These are phyloP conservation scores for Takifugu flavidus DNA, from an alignment of 2,113 vertebrate genomes.

Conservation along the genomic window DNA sequence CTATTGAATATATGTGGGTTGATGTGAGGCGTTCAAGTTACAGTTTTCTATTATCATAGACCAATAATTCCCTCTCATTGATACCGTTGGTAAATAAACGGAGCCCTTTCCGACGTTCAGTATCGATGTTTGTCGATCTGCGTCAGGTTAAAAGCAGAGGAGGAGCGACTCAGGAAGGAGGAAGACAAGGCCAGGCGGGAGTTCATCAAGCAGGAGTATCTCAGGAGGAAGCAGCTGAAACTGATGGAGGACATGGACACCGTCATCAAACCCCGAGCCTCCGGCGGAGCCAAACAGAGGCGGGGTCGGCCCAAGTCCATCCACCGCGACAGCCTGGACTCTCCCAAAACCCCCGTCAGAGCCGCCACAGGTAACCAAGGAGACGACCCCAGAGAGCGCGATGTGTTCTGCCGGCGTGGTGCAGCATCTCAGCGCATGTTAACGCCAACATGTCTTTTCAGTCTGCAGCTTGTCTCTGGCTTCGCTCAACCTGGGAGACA, in stretches of 20 bases:
- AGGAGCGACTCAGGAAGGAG: conserved; percentile 92
- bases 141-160: conserved; percentile 89
- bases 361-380: conserved; percentile 87
- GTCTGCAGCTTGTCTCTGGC: conserved; percentile 94
- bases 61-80: too few species aligned
- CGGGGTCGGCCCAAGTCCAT: conserved; percentile 92
- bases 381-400: background rate
- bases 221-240: conserved; percentile 94
- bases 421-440: conserved; percentile 75
- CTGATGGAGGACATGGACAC: conserved; percentile 97
- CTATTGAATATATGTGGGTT: background rate
- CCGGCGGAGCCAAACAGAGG: conserved; percentile 76
- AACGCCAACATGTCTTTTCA: conserved; percentile 86
- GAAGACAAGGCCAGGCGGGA: conserved; percentile 89
- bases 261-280: conserved; percentile 84
- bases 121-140: background rate
- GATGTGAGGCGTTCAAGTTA: too few species aligned
- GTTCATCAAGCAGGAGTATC: conserved; percentile 96
- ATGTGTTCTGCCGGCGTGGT: conserved; percentile 17
- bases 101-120: background rate
- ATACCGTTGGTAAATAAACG: background rate
- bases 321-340: conserved; percentile 87
- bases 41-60: too few species aligned
- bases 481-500: conserved; percentile 89
- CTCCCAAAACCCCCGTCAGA: conserved; percentile 87